A percentile compares a stretch with the other conserved stretches of the same genome.
These are phyloP conservation scores for Sycobia sp. DNA, from an alignment of 1,140 invertebrate genomes.

Conservation along the genomic window DNA sequence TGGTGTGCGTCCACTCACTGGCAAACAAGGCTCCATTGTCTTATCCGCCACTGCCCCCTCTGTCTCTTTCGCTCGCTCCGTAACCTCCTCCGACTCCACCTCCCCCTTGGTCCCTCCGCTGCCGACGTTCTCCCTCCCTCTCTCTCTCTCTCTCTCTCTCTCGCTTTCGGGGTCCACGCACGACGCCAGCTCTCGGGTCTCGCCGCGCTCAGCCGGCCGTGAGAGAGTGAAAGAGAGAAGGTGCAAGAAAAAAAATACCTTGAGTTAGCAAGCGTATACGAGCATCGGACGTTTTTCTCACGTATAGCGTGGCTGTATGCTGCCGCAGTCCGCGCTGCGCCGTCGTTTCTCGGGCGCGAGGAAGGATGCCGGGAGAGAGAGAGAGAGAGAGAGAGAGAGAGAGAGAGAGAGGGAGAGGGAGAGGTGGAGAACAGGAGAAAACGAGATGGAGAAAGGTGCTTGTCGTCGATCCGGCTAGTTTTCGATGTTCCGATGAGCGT, in stretches of 20 bases:
- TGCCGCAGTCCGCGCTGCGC: neutral
- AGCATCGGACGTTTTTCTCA: constrained; percentile 31
- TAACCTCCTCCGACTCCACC: neutral
- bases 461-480: neutral
- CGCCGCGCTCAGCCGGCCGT: constrained; percentile 43
- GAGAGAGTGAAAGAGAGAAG: constrained; percentile 56
- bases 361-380: neutral
- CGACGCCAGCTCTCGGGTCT: no score
- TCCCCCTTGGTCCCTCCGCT: no score
- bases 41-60: constrained; percentile 19
- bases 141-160: constrained; percentile 18
- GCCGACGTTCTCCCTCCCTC: neutral
- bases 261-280: constrained; percentile 27
- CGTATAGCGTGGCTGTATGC: neutral
- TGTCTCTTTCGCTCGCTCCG: no score
- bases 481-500: neutral
- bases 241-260: constrained; percentile 48
- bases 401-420: no score
- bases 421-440: neutral
- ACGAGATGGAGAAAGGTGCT: neutral
- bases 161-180: constrained; percentile 41
- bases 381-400: no score
- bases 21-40: constrained; percentile 33
- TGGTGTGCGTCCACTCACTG: constrained; percentile 41
- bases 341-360: neutral